Base-by-base conservation (phyloP, 1,140 invertebrate genomes). In the Diachasmimorpha longicaudata region DNA sequence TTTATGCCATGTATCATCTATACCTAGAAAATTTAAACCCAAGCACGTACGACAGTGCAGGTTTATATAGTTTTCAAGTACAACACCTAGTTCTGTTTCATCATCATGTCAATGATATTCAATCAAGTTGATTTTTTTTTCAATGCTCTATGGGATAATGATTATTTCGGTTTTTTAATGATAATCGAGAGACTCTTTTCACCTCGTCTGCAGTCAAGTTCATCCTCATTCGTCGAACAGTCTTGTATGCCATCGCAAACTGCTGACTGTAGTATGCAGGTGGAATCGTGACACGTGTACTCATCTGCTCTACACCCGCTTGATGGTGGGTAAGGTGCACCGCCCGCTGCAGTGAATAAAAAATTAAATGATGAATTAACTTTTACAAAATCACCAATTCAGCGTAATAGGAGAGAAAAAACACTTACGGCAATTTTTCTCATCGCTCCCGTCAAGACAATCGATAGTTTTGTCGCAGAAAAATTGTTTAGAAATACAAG, bases 151-250 rank as follows among this genome's bases (percentile, higher is more conserved):
- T 42, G 9, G 39, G 39, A 9, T 42, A 42, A 42, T 42, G 11
- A 42, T 13, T 10, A 11, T 42, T 42, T 42, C 39, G 39, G 2
- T 4, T 42, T 42, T 42, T 9, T 4, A 42, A 42, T 42, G 31
- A 31, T 42, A 42, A 13, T 42, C 9, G 39, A 42, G 9, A 42
- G 13, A 11, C 11, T 42, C 4, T 42, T 42, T 16, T 52, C 14
- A 52, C 48, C 48, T 52, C 39, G 73, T 23, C 48, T 80, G 73
- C 88, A 89, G n/a, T 80, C 78, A 2, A 86, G 84, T 84, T 96
- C 94, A 87, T 98, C 97, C 2, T 93, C 93, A 1, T 90, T 91
- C 87, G 96, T 94, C 0, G 91, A 88, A 87, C 97, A 99, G 81
- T 99, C 95, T 4, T 82, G 39, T 0, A 89, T 87, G 0, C 92